These are phyloP conservation scores for Acronicta aceris DNA, from an alignment of 2,888 invertebrate species.

Conservation along the genomic window DNA sequence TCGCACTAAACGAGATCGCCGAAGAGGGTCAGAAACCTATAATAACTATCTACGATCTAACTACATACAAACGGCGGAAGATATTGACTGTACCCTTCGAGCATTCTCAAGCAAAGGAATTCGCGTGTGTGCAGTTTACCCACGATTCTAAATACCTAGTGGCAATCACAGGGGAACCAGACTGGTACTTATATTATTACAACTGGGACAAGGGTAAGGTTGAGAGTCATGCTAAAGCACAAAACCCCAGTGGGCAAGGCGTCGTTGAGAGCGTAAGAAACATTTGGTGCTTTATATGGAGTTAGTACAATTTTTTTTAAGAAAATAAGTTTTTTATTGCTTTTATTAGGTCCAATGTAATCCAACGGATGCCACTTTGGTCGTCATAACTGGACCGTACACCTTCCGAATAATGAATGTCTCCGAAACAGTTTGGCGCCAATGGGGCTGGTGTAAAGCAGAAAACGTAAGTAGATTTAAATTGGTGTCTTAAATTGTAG, in stretches of 20 bases:
- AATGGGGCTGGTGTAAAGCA: constrained; percentile 95
- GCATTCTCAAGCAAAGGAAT: constrained; percentile 90
- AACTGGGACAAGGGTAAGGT: constrained; percentile 95
- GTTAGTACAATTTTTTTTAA: too few relatives aligned
- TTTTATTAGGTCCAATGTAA: constrained; percentile 92
- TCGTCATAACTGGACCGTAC: constrained; percentile 91
- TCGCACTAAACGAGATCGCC: constrained; percentile 90
- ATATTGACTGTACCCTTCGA: constrained; percentile 91
- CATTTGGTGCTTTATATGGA: background rate
- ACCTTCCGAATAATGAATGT: constrained; percentile 93
- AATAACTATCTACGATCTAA: constrained; percentile 92
- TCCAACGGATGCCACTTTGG: constrained; percentile 93
- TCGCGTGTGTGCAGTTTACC: constrained; percentile 93
- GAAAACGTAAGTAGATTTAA: constrained; percentile 88
- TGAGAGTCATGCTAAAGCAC: constrained; percentile 92
- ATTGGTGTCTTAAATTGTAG: background rate
- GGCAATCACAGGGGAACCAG: constrained; percentile 94
- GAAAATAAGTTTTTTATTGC: background rate
- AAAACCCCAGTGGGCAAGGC: constrained; percentile 91
- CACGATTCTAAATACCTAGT: constrained; percentile 94
- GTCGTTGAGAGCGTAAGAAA: constrained; percentile 86
- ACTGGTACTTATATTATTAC: constrained; percentile 94
- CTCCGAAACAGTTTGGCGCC: constrained; percentile 94
- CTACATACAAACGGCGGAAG: constrained; percentile 91
- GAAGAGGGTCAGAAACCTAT: constrained; percentile 91